Evolutionary conservation across 2,113 vertebrate species (phyloP).

Genomic region (Parus major): DNA sequence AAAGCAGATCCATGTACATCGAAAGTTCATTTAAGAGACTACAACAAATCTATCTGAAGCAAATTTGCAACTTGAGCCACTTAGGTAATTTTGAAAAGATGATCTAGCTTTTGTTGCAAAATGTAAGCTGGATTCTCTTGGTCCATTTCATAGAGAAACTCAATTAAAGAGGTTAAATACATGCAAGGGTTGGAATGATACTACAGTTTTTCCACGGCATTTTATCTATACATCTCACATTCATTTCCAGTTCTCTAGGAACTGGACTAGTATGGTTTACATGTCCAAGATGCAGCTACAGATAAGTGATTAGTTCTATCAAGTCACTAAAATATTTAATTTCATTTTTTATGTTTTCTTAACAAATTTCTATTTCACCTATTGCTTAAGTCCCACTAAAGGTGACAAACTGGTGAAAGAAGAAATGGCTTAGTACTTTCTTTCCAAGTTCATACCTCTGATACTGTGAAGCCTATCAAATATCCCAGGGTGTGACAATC

Average conservation of each 20-base stretch:
- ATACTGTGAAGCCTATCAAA: background rate
- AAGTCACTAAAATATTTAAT: background rate
- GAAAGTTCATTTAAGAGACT: background rate
- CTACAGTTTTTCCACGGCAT: background rate
- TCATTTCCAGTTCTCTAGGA: background rate
- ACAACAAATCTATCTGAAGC: background rate
- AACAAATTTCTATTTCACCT: background rate
- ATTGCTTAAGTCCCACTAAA: background rate
- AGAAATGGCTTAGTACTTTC: background rate
- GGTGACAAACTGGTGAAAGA: background rate
- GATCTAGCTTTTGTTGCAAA: background rate
- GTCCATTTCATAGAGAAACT: background rate
- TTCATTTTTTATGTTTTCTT: background rate
- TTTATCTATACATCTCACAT: background rate
- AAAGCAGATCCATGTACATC: background rate
- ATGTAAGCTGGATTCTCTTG: background rate
- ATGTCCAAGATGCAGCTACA: background rate
- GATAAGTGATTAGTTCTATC: background rate
- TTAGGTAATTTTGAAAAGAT: background rate
- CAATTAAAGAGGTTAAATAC: background rate
- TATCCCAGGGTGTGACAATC: background rate
- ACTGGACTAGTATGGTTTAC: background rate
- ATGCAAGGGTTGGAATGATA: background rate
- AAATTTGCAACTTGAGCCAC: background rate
- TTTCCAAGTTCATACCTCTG: background rate